Evolutionary conservation across 2,888 invertebrate species (phyloP).

Genomic region (Litoditis marina): DNA sequence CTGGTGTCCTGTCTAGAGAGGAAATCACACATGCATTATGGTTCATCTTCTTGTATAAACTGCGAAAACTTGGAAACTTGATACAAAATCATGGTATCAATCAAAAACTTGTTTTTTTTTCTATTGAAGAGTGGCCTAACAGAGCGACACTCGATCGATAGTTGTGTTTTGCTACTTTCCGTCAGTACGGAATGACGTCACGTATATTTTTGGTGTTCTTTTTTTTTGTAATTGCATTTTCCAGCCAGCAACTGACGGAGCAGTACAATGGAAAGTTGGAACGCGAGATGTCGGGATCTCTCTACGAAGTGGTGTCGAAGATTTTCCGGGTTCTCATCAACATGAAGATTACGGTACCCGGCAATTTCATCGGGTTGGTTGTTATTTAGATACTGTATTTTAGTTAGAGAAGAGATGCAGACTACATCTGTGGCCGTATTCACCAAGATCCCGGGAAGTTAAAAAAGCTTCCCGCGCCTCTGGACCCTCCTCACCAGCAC

Average conservation of each 20-base stretch:
- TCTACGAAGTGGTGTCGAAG: constrained; percentile 89
- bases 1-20: background rate
- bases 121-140: too few species aligned
- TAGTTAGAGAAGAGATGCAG: background rate
- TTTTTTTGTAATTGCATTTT: constrained; percentile 14
- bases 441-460: too few species aligned
- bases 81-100: too few species aligned
- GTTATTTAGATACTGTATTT: background rate
- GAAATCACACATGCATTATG: background rate
- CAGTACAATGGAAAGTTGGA: constrained; percentile 88
- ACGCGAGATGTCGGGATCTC: constrained; percentile 84
- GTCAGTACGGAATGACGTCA: too few species aligned
- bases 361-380: constrained; percentile 80
- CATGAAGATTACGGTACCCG: constrained; percentile 89
- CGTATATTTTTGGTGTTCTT: background rate
- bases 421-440: background rate
- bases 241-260: constrained; percentile 80
- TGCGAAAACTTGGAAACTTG: too few species aligned
- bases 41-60: background rate
- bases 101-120: too few species aligned
- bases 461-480: too few species aligned
- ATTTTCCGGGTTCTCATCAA: constrained; percentile 93
- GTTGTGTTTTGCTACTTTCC: too few species aligned
- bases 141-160: too few species aligned
- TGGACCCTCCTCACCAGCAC: too few species aligned